Percentiles rank a stretch among this genome's conserved stretches.
Conservation (phyloP, 2,113 vertebrate genomes). For the Erythrocercus mccallii region DNA sequence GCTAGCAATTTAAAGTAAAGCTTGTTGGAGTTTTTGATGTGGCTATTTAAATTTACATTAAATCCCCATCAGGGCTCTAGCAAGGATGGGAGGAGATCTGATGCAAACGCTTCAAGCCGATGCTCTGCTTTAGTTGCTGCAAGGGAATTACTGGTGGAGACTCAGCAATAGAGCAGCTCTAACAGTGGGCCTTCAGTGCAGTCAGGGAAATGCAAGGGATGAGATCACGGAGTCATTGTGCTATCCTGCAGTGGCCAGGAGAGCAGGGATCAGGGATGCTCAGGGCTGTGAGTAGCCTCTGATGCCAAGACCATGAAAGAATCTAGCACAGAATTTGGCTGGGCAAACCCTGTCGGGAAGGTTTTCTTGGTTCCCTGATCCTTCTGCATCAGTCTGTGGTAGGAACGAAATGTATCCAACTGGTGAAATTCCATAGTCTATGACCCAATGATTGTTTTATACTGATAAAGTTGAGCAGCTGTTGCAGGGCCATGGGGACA, state of each 20-base stretch:
- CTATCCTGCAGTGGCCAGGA: not conserved
- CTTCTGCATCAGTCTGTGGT: not conserved
- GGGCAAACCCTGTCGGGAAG: not conserved
- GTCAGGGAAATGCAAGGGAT: not conserved
- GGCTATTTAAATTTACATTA: not conserved
- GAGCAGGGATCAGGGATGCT: not conserved
- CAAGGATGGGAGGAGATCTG: not conserved
- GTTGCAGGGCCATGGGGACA: not conserved
- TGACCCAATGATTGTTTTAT: not conserved
- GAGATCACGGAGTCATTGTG: fast-evolving
- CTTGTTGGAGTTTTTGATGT: not conserved
- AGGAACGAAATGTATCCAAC: not conserved
- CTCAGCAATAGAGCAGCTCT: fast-evolving
- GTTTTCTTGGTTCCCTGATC: not conserved
- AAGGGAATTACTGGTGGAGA: not conserved
- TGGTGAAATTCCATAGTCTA: not conserved
- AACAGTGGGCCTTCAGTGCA: fast-evolving
- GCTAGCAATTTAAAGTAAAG: not conserved
- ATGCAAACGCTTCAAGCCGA: not conserved
- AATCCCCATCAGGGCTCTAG: not conserved
- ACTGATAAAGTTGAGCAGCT: not conserved
- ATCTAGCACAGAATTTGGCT: not conserved
- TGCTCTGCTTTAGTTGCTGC: not conserved
- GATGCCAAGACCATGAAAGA: not conserved
- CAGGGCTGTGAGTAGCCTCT: fast-evolving